Base-by-base conservation (phyloP, 2,797 vertebrate species). In the Sebastes minor region DNA sequence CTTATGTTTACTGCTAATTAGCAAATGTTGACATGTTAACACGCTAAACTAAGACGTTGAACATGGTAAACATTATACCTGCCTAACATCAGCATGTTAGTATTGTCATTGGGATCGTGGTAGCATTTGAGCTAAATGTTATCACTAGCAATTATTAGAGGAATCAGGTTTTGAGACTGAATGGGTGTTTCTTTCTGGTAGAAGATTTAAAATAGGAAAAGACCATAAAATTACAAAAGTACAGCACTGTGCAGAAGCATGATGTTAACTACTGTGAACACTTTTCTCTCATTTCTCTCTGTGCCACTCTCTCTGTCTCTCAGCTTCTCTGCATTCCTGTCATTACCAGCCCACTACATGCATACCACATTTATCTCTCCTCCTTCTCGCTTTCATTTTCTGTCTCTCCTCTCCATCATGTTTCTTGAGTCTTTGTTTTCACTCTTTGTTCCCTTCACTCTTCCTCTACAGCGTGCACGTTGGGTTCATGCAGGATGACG, bases 401-500 rank as follows among this genome's bases (percentile, higher is more conserved):
- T 55, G 2, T 42, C 7, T 42, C 70, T 71, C 14, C 60, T 30
- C 20, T 81, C 14, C 22, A 32, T 76, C 18, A n/a, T 42, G 49
- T 70, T 67, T 42, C 27, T 5, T 11, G 12, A 56, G 22, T 8
- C 5, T 61, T 63, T 60, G 20, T 30, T 32, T 33, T 82, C 27
- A 25, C 64, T 62, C 25, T 30, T n/a, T 70, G 12, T 64, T 80
- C 22, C 49, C 57, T 18, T 32, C 30, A 42, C 38, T 78, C 28
- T 18, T 35, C 62, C 63, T 57, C 32, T 18, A 6, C 60, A 42
- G 23, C 8, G 20, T 62, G 52, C 70, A 84, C 76, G 63, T 85
- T 86, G 82, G 85, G 81, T 86, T 66, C 88, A 89, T 88, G 62
- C 56, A 60, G 82, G 91, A 92, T 89, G 90, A 90, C 86, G 94